Base-by-base conservation (phyloP, 2,113 vertebrate genomes). In the Seriola rivoliana region DNA sequence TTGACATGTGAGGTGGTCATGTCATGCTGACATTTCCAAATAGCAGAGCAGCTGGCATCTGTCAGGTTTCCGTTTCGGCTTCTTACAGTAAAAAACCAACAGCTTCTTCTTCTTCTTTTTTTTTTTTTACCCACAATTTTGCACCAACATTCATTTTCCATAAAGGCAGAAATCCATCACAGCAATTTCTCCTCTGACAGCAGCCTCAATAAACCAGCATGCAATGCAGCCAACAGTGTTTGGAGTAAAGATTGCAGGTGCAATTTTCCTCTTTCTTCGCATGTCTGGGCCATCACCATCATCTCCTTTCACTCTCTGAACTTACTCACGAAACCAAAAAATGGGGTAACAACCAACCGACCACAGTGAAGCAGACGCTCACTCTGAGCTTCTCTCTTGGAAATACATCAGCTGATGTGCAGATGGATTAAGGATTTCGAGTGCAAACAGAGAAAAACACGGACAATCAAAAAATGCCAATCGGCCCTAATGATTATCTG, bases 151-250 rank as follows among this genome's bases (percentile, higher is more conserved):
- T 64, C 59, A 46, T 14, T 8, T 1, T 21, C 16, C 34, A 64
- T 46, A 54, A n/a, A 54, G 19, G 19, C 68, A 71, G 48, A 59
- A 48, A 80, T 58, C 50, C 50, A 38, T 25, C 25, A 42, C 25
- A 54, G 36, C 12, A 11, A 55, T 65, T 21, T n/a, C 11, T 11
- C 10, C 32, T 59, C 58, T 52, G 44, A 71, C 58, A 71, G 59
- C 21, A 62, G 13, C 59, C 14, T 58, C 38, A 36, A 25, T 52
- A 67, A 67, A 52, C 40, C 25, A 63, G 40, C 16, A 32, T 44
- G 25, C 25, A 1, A 34, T 3, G 54, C 17, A 42, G 71, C 23
- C 71, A 40, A 34, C 66, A 21, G 46, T 40, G 23, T 57, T 66
- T 55, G 19, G n/a, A 16, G 12, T 17, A 16, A 40, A 64, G 8